Evolutionary conservation across 2,797 vertebrate genomes (phyloP).

Genomic region (Cynodonichthys magdalenae): DNA sequence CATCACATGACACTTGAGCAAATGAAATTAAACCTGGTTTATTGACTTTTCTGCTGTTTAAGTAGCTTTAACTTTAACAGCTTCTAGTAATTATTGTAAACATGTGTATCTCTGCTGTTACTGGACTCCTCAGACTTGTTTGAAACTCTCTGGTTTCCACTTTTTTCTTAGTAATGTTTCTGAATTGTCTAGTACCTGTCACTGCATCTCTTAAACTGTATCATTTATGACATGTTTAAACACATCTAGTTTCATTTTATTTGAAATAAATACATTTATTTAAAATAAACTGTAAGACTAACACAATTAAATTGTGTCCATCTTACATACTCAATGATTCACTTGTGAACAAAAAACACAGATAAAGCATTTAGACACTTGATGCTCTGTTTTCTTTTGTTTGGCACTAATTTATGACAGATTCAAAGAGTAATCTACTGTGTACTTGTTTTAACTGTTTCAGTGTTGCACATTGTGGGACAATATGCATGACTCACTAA

Average conservation of each 20-base stretch:
- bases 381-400: slow-evolving; percentile 8
- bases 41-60: slow-evolving; percentile 78
- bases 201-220: slow-evolving; percentile 39
- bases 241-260: slow-evolving; percentile 8
- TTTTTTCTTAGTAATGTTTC: slow-evolving; percentile 43
- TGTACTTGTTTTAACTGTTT: slow-evolving; percentile 29
- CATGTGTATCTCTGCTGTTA: slow-evolving; percentile 51
- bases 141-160: slow-evolving; percentile 34
- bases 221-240: slow-evolving; percentile 42
- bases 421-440: slow-evolving; percentile 19
- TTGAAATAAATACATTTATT: slow-evolving; percentile 24
- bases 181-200: slow-evolving; percentile 68
- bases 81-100: slow-evolving; percentile 66
- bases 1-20: slow-evolving; percentile 86
- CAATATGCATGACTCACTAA: slow-evolving; percentile 42
- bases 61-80: slow-evolving; percentile 64
- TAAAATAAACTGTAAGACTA: slow-evolving; percentile 13
- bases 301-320: background rate
- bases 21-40: slow-evolving; percentile 82
- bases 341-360: slow-evolving; percentile 6
- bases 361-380: slow-evolving; percentile 4
- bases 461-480: slow-evolving; percentile 18
- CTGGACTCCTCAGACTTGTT: slow-evolving; percentile 44
- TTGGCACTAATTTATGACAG: slow-evolving; percentile 14
- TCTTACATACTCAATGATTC: background rate